Percentiles rank a stretch among this genome's conserved stretches.
Conservation (phyloP, 2,797 vertebrate species). For the Hoplostethus mediterraneus region DNA sequence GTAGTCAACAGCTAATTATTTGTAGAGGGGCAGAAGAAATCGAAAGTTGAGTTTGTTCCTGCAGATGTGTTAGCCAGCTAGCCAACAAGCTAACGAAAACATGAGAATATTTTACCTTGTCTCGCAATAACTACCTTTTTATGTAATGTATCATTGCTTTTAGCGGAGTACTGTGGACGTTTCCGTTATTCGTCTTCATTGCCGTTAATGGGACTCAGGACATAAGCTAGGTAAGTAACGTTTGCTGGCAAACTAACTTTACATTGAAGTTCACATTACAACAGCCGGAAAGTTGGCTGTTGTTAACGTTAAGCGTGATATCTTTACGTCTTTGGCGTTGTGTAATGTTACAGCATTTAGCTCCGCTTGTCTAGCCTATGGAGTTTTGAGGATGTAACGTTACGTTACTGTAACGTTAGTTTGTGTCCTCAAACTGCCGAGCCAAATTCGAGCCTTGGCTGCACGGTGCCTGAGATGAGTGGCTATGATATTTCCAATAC, state of each 20-base stretch:
- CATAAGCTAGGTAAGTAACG: background rate
- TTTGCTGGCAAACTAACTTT: background rate
- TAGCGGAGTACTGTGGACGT: no score
- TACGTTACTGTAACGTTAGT: no score
- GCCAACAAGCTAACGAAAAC: constrained; percentile 66
- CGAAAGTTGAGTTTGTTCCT: constrained; percentile 66
- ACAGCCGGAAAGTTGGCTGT: constrained; percentile 23
- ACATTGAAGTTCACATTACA: background rate
- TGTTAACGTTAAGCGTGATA: background rate
- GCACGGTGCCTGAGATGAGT: no score
- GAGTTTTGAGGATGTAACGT: no score
- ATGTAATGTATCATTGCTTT: no score
- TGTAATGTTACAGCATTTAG: no score
- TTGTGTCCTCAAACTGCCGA: no score
- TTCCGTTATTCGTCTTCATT: background rate
- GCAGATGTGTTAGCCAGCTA: constrained; percentile 46
- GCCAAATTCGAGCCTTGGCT: no score
- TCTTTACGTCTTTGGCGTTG: background rate
- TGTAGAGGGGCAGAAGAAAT: constrained; percentile 26
- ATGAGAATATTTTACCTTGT: constrained; percentile 23
- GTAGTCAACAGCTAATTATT: constrained; percentile 2
- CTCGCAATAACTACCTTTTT: constrained; percentile 20
- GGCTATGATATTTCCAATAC: no score
- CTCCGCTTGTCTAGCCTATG: no score
- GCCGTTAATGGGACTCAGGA: background rate